Percentiles rank a stretch among this genome's conserved stretches.
phyloP scores from a whole-genome alignment of 64 coral and sea anemone species.

The Porites australiensis region DNA sequence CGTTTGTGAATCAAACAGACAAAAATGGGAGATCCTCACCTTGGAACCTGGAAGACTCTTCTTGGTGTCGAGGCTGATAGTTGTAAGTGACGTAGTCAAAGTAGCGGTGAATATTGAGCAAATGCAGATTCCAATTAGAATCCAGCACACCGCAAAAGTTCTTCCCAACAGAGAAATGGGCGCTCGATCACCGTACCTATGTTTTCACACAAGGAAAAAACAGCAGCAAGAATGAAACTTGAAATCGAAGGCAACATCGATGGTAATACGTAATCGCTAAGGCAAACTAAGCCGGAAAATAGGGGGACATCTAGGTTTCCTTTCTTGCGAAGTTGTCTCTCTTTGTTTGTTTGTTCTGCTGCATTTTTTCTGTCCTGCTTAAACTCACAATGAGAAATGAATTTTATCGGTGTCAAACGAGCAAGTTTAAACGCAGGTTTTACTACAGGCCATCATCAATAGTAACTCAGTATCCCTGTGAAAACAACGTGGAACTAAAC shows the following conservation, averaged over 20 bases:
- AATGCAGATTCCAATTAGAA: slow-evolving; percentile 94
- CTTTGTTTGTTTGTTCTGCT: too few species aligned
- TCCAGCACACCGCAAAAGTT: slow-evolving; percentile 28
- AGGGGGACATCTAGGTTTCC: too few species aligned
- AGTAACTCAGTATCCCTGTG: too few species aligned
- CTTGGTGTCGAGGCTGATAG: slow-evolving; percentile 84
- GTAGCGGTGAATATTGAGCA: slow-evolving; percentile 97
- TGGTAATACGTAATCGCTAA: not conserved
- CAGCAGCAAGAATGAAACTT: not conserved
- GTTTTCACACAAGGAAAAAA: not conserved
- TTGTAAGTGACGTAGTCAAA: slow-evolving; percentile 86
- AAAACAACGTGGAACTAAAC: too few species aligned
- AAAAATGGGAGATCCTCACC: slow-evolving; percentile 29
- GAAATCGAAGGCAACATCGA: not conserved
- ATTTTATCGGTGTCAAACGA: too few species aligned
- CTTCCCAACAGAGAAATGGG: not conserved
- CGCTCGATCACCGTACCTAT: slow-evolving; percentile 58
- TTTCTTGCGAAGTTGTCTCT: too few species aligned
- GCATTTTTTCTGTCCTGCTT: too few species aligned
- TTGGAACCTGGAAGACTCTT: slow-evolving; percentile 80
- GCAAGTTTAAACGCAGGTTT: too few species aligned
- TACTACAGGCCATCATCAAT: too few species aligned
- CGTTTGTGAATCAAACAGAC: not conserved
- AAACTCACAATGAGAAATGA: too few species aligned
- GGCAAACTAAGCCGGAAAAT: not conserved